Percentiles rank a stretch among this genome's conserved stretches.
Conservation (phyloP, 2,888 invertebrate genomes). For the Isoperla grammatica region DNA sequence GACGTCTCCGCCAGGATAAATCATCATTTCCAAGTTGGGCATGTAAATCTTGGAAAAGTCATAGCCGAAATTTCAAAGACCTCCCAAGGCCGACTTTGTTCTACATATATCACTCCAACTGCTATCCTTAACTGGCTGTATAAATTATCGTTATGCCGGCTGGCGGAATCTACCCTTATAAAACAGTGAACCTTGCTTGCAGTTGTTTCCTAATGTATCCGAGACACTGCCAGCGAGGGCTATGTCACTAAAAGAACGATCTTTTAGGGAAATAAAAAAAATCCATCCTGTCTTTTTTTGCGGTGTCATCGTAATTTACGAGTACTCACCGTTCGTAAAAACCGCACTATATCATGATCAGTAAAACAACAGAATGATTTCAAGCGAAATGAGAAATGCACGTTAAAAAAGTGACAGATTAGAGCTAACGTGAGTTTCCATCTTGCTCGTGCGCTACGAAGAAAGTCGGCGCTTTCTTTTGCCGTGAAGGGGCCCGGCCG, state of each 20-base stretch:
- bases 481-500: constrained; percentile 7
- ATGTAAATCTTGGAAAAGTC: neutral
- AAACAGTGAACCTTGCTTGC: neutral
- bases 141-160: constrained; percentile 10
- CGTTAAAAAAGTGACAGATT: constrained; percentile 17
- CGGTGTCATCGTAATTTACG: constrained; percentile 8
- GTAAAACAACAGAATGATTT: constrained; percentile 18
- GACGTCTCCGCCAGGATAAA: too few relatives aligned
- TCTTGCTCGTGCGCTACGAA: neutral
- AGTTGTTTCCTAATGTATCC: too few relatives aligned
- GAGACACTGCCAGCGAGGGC: too few relatives aligned
- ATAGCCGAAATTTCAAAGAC: constrained; percentile 5
- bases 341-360: constrained; percentile 12
- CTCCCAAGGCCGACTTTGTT: neutral
- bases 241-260: too few relatives aligned
- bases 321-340: constrained; percentile 9
- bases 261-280: too few relatives aligned
- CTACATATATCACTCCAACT: constrained; percentile 12
- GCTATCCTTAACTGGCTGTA: neutral
- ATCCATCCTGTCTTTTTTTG: too few relatives aligned
- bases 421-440: constrained; percentile 6
- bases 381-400: constrained; percentile 16
- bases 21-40: too few relatives aligned
- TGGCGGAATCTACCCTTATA: neutral
- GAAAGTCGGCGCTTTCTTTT: neutral